These are phyloP conservation scores for Aradus depressus DNA, from an alignment of 2,888 invertebrate genomes.

Conservation along the genomic window DNA sequence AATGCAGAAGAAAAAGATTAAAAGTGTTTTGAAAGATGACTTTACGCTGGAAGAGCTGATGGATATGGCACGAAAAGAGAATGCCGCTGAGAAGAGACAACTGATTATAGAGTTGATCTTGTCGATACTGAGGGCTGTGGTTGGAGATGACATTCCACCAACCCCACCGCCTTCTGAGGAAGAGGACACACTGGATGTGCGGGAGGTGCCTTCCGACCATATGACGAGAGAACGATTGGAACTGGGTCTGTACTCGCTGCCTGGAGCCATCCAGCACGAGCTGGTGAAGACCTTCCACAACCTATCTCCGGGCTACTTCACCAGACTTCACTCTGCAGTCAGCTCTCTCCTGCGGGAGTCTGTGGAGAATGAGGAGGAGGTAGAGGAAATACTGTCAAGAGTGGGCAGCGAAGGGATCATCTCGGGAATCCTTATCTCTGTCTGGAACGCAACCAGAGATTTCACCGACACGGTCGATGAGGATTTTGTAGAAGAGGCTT, in stretches of 20 bases:
- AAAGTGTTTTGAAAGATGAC: neutral
- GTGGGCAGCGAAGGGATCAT: conserved; percentile 4
- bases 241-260: conserved; percentile 14
- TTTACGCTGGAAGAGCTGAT: neutral
- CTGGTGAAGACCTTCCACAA: neutral
- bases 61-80: neutral
- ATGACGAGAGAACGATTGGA: conserved; percentile 6
- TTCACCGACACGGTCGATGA: too few species aligned
- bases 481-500: too few species aligned
- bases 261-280: neutral
- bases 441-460: neutral
- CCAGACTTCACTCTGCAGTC: neutral
- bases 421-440: conserved; percentile 1
- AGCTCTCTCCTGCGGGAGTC: neutral
- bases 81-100: neutral
- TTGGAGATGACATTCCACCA: neutral
- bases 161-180: neutral
- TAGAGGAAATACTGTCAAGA: neutral
- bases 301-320: conserved; percentile 7
- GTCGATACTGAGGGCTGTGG: conserved; percentile 8
- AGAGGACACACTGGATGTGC: conserved; percentile 12
- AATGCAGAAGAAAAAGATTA: neutral
- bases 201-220: conserved; percentile 16
- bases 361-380: neutral
- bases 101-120: neutral